Evolutionary conservation across 2,113 vertebrate genomes (phyloP), one percentile per base, ranked within the genome.

Genomic region (Enhydra lutris): DNA sequence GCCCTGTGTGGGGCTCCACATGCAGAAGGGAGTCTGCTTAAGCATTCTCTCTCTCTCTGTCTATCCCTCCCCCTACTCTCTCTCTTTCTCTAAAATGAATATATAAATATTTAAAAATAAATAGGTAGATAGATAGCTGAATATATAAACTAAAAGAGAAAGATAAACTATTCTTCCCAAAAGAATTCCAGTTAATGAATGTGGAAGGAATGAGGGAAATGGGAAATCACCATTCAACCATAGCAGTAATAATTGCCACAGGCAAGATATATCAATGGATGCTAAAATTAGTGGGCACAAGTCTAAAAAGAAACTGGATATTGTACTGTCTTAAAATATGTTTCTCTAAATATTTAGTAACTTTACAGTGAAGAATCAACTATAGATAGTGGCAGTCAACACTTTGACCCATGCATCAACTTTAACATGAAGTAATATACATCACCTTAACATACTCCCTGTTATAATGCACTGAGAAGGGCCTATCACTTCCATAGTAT

Each of bases 401-500:
- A 52, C 10, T 29, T 45, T 84, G 52, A 84, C 39, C 63, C 29
- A 9, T 69, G 39, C 47, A 36, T 67, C 24, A 50, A 39, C 2
- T 14, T 73, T 89, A 80, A 59, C 14, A 31, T 63, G 39, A 39
- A 23, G 23, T 29, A 13, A 18, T 34, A 36, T 1, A 2, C 29
- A 65, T 47, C 23, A 78, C 42, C 12, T 10, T 47, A 61, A 15
- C 29, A 12, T n/a, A 21, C 4, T 36, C n/a, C 3, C 55, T 36
- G 39, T 61, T 74, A 29, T 0, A 17, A 47, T 5, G 23, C 31
- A 47, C 50, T 81, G 63, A 57, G 50, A 82, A 71, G 89, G n/a
- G 39, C 20, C 26, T 26, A 6, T 45, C 1, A 0, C 5, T 11
- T 59, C 50, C 29, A 6, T 3, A 26, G 47, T 14, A 23, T 57